phyloP scores from a whole-genome alignment of 2,113 vertebrate species.

The Jaculus jaculus region DNA sequence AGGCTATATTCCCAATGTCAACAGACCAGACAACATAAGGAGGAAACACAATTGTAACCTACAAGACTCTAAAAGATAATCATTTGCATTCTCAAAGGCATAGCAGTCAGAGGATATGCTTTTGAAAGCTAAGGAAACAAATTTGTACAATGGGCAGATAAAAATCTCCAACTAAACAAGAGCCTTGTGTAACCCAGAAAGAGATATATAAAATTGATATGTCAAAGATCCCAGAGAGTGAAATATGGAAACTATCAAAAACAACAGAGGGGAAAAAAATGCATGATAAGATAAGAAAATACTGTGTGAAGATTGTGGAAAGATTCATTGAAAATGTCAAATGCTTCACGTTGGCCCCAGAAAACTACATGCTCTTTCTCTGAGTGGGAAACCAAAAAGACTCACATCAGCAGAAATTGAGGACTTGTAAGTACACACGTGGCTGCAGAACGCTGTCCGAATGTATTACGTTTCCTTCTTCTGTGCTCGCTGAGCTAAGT shows the following conservation, averaged over 20 bases:
- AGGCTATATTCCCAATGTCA: neutral
- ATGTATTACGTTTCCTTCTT: neutral
- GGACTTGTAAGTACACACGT: constrained; percentile 5
- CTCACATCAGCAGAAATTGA: neutral
- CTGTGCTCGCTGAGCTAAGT: neutral
- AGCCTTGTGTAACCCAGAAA: constrained; percentile 45
- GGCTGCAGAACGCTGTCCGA: neutral
- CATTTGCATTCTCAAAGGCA: constrained; percentile 41
- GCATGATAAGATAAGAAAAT: constrained; percentile 67
- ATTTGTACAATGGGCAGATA: constrained; percentile 55
- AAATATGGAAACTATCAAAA: constrained; percentile 70
- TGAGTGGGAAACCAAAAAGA: constrained; percentile 16
- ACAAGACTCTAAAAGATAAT: constrained; percentile 26
- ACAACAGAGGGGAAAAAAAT: constrained; percentile 13
- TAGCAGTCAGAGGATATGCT: neutral
- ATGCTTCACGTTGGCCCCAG: constrained; percentile 9
- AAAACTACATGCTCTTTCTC: neutral
- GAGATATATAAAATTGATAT: constrained; percentile 69
- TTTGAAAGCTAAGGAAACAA: constrained; percentile 50
- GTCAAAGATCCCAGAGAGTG: constrained; percentile 52
- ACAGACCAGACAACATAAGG: neutral
- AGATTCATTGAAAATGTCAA: constrained; percentile 61
- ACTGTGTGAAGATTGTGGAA: neutral
- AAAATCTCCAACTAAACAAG: constrained; percentile 17
- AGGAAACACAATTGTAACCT: neutral